Base-by-base conservation (phyloP, 2,797 vertebrate genomes). In the Manis pentadactyla region DNA sequence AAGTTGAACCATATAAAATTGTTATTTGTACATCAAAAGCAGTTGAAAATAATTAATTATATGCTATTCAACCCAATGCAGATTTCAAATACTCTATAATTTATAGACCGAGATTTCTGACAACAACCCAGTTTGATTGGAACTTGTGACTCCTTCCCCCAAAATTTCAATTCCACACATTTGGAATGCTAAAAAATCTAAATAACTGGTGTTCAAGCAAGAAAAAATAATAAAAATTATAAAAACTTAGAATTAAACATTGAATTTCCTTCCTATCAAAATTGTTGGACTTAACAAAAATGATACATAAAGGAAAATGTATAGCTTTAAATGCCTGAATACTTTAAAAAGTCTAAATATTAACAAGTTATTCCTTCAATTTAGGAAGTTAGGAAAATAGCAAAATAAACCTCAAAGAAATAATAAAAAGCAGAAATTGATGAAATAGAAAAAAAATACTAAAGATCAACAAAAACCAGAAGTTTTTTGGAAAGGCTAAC, bases 111-210 rank as follows among this genome's bases (percentile, higher is more conserved):
- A 91, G 66, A 71, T 37, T 91, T 82, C 55, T 82, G n/a, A 90
- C n/a, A 91, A 78, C 23, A 71, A 73, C 34, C 12, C 68, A 73
- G 25, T 49, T 71, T 51, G 15, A 27, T 61, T 51, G 42, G 42
- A 91, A 91, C 42, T 61, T 13, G 5, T 53, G 51, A 31, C 11
- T 4, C 53, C 51, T 55, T 71, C 23, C 5, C 63, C 19, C 25
- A 31, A 82, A 82, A 71, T 31, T 77, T 73, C 25, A 82, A 82
- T 73, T 61, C 42, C 8, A 63, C 73, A 51, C 51, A 51, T 82
- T 91, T 71, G 42, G n/a, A 91, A 51, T 91, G 64, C 59, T 81
- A 37, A 79, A 78, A 89, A 55, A 81, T 5, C 75, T 71, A 90
- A 81, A 37, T 81, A 78, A 66, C 10, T 89, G 6, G 19, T 9